A percentile compares a stretch with the other conserved stretches of the same genome.
Evolutionary conservation across 2,797 vertebrate species (phyloP).

Genomic region (Platalea minor): DNA sequence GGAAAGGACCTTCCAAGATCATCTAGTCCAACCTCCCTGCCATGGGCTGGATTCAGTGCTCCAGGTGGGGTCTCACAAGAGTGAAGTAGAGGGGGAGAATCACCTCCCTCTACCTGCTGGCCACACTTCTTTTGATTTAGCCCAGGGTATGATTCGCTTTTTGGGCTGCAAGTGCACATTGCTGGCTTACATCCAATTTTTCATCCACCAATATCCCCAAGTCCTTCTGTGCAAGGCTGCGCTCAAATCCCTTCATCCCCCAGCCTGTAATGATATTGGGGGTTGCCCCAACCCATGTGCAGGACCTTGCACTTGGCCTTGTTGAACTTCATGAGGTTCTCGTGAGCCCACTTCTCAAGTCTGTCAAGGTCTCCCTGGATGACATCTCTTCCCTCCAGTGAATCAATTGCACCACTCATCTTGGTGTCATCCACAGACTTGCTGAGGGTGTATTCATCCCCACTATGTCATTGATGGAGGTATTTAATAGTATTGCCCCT

Average conservation of each 20-base stretch:
- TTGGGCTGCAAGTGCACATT: neutral
- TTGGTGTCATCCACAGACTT: neutral
- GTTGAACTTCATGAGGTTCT: neutral
- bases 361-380: neutral
- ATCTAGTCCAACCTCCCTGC: neutral
- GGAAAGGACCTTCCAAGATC: neutral
- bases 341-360: neutral
- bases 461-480: neutral
- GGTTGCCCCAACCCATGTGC: neutral
- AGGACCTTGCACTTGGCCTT: neutral
- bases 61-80: neutral
- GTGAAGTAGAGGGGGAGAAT: neutral
- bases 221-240: neutral
- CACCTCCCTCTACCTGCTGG: neutral
- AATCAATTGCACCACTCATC: neutral
- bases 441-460: neutral
- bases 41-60: neutral
- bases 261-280: neutral
- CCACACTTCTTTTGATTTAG: rapidly evolving
- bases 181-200: neutral
- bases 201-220: neutral
- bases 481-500: neutral
- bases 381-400: neutral
- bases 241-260: neutral
- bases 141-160: neutral